A percentile compares a stretch with the other conserved stretches of the same genome.
These are phyloP conservation scores for Phrynocephalus vlangalii DNA, from an alignment of 2,797 vertebrate species.

Conservation along the genomic window DNA sequence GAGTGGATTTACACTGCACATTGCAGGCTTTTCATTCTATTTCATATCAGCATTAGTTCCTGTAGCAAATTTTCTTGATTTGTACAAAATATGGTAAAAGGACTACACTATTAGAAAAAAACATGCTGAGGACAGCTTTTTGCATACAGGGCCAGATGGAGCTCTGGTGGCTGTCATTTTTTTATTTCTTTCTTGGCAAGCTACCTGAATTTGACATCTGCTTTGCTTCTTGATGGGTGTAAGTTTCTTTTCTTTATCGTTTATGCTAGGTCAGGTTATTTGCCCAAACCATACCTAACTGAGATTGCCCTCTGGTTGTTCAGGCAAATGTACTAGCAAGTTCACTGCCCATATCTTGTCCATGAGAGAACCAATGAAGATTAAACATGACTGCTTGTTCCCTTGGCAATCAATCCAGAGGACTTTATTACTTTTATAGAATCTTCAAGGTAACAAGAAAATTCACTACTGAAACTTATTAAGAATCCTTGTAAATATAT, in stretches of 20 bases:
- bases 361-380: conserved; percentile 1
- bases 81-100: not conserved
- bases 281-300: fast-evolving
- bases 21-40: not conserved
- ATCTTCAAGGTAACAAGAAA: not conserved
- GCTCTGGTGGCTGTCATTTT: conserved; percentile 6
- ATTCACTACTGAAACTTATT: not conserved
- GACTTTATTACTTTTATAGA: not conserved
- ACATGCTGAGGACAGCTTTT: conserved; percentile 10
- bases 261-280: conserved; percentile 11
- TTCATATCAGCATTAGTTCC: not conserved
- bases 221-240: not conserved
- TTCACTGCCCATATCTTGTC: conserved; percentile 5
- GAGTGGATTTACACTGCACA: not conserved
- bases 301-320: conserved; percentile 1
- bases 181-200: not conserved
- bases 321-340: not conserved
- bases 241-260: conserved; percentile 18
- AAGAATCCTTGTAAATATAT: not conserved
- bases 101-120: not conserved
- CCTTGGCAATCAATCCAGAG: not conserved
- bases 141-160: not conserved
- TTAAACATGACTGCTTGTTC: not conserved
- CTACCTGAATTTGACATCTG: conserved; percentile 7
- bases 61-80: not conserved